These are phyloP conservation scores for Cybosia mesomella DNA, from an alignment of 2,888 invertebrate genomes.

Conservation along the genomic window DNA sequence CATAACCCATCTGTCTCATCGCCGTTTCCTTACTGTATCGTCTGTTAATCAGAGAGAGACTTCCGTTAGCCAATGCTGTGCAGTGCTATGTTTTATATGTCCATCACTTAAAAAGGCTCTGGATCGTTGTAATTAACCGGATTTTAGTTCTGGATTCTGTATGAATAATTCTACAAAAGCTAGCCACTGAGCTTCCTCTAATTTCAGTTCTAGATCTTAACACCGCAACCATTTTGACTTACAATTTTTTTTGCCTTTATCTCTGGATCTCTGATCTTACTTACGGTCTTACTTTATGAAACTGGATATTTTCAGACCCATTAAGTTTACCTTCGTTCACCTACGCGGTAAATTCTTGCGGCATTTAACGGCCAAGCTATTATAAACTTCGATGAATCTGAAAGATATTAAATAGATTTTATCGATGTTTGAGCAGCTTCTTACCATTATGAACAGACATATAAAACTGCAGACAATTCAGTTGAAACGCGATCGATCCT, in stretches of 20 bases:
- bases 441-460: neutral
- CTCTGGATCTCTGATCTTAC: neutral
- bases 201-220: no score
- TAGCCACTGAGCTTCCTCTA: no score
- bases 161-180: no score
- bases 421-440: constrained; percentile 4
- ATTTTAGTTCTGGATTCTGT: no score
- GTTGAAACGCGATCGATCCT: neutral
- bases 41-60: no score
- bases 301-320: constrained; percentile 2
- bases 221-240: no score
- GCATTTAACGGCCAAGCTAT: constrained; percentile 12
- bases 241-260: neutral
- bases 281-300: neutral
- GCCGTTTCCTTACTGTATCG: no score
- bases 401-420: constrained; percentile 7
- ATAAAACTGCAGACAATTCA: constrained; percentile 1
- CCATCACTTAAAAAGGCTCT: no score
- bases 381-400: constrained; percentile 6
- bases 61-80: no score
- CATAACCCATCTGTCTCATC: no score
- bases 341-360: constrained; percentile 17
- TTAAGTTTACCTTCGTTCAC: constrained; percentile 9
- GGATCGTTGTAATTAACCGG: no score
- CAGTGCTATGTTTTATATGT: no score